phyloP scores from a whole-genome alignment of 2,797 vertebrate species.

The Anguilla obscura region DNA sequence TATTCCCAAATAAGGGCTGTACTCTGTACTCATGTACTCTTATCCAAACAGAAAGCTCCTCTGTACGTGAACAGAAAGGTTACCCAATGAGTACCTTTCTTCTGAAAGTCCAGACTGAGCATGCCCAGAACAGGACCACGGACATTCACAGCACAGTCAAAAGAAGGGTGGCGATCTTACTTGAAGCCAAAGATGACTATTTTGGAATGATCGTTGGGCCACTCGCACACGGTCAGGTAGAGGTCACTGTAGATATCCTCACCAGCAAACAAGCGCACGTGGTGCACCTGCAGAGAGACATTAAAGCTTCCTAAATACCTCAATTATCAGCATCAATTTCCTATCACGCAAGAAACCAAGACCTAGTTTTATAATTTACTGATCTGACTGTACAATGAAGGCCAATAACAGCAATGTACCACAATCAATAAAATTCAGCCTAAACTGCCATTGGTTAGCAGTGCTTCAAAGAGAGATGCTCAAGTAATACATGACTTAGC shows the following conservation, averaged over 20 bases:
- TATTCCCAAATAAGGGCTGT: background rate
- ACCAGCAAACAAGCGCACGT: conserved; percentile 88
- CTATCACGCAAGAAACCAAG: background rate
- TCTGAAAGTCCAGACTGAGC: background rate
- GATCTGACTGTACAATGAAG: background rate
- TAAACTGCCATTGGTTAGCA: background rate
- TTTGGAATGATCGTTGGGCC: conserved; percentile 91
- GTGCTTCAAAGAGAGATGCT: background rate
- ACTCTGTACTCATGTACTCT: background rate
- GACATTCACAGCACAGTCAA: background rate
- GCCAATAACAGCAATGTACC: background rate
- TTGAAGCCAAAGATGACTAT: conserved; percentile 96
- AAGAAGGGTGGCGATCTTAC: conserved; percentile 65
- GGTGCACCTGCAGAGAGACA: conserved; percentile 75
- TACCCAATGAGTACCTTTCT: background rate
- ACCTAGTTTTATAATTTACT: background rate
- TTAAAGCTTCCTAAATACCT: background rate
- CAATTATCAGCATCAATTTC: background rate
- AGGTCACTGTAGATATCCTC: conserved; percentile 93
- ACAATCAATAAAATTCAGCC: background rate
- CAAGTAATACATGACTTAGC: background rate
- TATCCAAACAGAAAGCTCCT: background rate
- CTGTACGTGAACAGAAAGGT: background rate
- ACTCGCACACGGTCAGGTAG: conserved; percentile 91
- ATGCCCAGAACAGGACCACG: background rate